phyloP scores from a whole-genome alignment of 1,140 invertebrate genomes.

The Psilanteris sp. region DNA sequence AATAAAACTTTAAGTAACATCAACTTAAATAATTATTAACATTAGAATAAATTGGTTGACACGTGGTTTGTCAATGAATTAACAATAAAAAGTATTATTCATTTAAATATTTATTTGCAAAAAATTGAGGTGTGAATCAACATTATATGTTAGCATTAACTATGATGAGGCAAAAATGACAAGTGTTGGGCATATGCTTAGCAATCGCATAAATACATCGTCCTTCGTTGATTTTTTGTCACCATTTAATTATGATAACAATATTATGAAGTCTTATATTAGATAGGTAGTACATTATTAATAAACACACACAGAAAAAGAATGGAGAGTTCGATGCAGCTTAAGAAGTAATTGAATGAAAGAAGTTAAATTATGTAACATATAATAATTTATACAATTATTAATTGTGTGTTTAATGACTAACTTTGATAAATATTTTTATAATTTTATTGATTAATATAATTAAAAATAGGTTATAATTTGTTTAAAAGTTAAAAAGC shows the following conservation, averaged over 20 bases:
- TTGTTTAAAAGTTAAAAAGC: too few species aligned
- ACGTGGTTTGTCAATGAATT: conserved; percentile 9
- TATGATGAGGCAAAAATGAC: conserved; percentile 48
- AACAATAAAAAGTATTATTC: conserved; percentile 19
- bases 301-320: background rate
- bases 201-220: conserved; percentile 38
- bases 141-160: conserved; percentile 7
- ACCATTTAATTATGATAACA: conserved; percentile 43
- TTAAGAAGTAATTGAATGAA: conserved; percentile 1
- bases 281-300: background rate
- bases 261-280: conserved; percentile 5
- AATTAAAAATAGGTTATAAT: too few species aligned
- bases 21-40: too few species aligned
- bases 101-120: conserved; percentile 27
- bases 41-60: too few species aligned
- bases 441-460: too few species aligned
- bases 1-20: too few species aligned
- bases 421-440: too few species aligned
- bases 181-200: conserved; percentile 32
- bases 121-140: conserved; percentile 37
- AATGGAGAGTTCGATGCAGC: conserved; percentile 5
- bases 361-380: conserved; percentile 3
- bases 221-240: conserved; percentile 49
- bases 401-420: too few species aligned
- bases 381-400: too few species aligned